A percentile compares a stretch with the other conserved stretches of the same genome.
phyloP scores from a whole-genome alignment of 2,888 invertebrate genomes.

The Malacosoma neustria region DNA sequence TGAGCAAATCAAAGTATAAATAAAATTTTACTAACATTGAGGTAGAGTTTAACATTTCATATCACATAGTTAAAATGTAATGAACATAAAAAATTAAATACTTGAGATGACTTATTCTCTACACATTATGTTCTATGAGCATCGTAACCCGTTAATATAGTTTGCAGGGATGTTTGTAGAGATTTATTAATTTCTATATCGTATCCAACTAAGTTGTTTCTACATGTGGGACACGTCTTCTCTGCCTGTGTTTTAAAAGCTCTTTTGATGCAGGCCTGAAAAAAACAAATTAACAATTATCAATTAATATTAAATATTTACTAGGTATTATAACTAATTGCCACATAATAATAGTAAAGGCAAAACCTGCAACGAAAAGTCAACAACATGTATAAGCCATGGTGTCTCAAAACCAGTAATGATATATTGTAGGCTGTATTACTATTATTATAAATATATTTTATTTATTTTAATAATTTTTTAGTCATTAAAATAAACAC shows the following conservation, averaged over 20 bases:
- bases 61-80: too few species aligned
- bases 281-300: conserved; percentile 14
- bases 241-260: conserved; percentile 78
- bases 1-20: too few species aligned
- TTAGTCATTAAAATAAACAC: too few species aligned
- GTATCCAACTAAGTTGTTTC: conserved; percentile 74
- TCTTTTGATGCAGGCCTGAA: conserved; percentile 77
- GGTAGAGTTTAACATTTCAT: background rate
- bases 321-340: background rate
- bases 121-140: conserved; percentile 54
- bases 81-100: too few species aligned
- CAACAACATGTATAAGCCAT: background rate
- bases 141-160: conserved; percentile 82
- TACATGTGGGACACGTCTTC: conserved; percentile 81
- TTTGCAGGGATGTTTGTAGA: conserved; percentile 70
- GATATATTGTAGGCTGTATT: background rate
- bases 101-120: too few species aligned
- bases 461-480: too few species aligned
- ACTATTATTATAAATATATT: too few species aligned
- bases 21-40: too few species aligned
- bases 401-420: background rate
- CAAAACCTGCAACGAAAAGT: background rate
- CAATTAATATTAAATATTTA: background rate
- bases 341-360: background rate
- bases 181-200: conserved; percentile 72